phyloP scores from a whole-genome alignment of 2,113 vertebrate genomes.

The Pelobates fuscus region DNA sequence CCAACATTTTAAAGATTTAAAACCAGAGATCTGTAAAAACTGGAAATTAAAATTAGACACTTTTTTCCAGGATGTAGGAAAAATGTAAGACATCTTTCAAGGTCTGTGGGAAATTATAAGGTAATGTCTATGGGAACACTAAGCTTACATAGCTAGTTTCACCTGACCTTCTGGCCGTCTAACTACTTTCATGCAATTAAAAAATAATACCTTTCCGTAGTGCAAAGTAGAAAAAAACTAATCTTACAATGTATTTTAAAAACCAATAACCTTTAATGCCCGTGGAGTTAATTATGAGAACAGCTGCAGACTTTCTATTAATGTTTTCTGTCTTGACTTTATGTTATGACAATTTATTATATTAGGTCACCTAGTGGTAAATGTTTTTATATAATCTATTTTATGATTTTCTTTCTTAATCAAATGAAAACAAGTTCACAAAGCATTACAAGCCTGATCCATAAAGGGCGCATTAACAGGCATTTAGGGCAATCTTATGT shows the following conservation, averaged over 20 bases:
- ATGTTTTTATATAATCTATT: slow-evolving; percentile 49
- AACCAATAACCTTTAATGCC: slow-evolving; percentile 38
- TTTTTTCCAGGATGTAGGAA: slow-evolving; percentile 31
- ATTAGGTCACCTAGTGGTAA: slow-evolving; percentile 16
- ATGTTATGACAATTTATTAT: slow-evolving; percentile 42
- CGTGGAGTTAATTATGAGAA: slow-evolving; percentile 35
- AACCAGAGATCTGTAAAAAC: too few species aligned
- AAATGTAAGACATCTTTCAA: slow-evolving; percentile 5
- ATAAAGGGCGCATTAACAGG: slow-evolving; percentile 32
- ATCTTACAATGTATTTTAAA: slow-evolving; percentile 25
- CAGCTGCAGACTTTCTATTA: slow-evolving; percentile 45
- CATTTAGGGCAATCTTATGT: slow-evolving; percentile 21
- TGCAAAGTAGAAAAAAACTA: slow-evolving; percentile 27
- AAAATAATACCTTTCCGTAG: slow-evolving; percentile 40
- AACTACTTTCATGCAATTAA: slow-evolving; percentile 45
- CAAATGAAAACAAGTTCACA: slow-evolving; percentile 45
- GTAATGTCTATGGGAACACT: slow-evolving; percentile 29
- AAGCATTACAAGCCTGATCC: slow-evolving; percentile 28
- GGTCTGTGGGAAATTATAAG: slow-evolving; percentile 27
- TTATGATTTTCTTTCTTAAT: slow-evolving; percentile 47
- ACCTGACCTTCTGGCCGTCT: slow-evolving; percentile 38
- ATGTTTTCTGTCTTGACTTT: slow-evolving; percentile 30
- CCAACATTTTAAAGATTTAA: too few species aligned
- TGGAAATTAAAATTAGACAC: slow-evolving; percentile 4
- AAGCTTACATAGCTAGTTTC: slow-evolving; percentile 23